phyloP scores from a whole-genome alignment of 2,888 invertebrate species.

The Hesperia comma region DNA sequence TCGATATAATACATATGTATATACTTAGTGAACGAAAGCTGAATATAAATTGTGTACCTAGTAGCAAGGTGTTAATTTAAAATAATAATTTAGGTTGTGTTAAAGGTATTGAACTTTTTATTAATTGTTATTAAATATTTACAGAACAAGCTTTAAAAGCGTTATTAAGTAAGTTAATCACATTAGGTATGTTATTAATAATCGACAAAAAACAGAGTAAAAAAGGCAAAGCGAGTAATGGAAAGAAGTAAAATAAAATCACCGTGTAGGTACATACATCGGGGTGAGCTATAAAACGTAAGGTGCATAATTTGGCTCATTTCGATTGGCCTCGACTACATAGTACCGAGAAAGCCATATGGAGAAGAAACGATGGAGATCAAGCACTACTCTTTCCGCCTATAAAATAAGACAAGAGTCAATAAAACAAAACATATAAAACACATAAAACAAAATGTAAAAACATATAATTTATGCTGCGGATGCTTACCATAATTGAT shows the following conservation, averaged over 20 bases:
- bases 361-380: slow-evolving; percentile 91
- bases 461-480: background rate
- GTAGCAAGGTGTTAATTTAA: too few relatives aligned
- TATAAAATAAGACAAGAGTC: slow-evolving; percentile 82
- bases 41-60: too few relatives aligned
- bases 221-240: slow-evolving; percentile 48
- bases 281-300: slow-evolving; percentile 69
- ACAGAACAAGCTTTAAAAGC: background rate
- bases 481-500: slow-evolving; percentile 96
- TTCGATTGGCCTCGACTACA: slow-evolving; percentile 66
- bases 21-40: too few relatives aligned
- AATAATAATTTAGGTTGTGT: too few relatives aligned
- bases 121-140: background rate
- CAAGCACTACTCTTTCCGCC: slow-evolving; percentile 90
- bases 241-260: slow-evolving; percentile 58
- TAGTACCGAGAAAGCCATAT: slow-evolving; percentile 85
- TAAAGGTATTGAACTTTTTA: too few relatives aligned
- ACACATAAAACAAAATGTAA: slow-evolving; percentile 46
- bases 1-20: too few relatives aligned
- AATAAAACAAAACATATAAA: slow-evolving; percentile 50
- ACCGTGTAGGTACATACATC: slow-evolving; percentile 71
- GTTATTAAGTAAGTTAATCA: too few relatives aligned
- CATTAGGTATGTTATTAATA: background rate
- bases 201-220: background rate
- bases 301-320: slow-evolving; percentile 67